Conservation (phyloP, 1,140 invertebrate genomes). For the Littorina saxatilis region DNA sequence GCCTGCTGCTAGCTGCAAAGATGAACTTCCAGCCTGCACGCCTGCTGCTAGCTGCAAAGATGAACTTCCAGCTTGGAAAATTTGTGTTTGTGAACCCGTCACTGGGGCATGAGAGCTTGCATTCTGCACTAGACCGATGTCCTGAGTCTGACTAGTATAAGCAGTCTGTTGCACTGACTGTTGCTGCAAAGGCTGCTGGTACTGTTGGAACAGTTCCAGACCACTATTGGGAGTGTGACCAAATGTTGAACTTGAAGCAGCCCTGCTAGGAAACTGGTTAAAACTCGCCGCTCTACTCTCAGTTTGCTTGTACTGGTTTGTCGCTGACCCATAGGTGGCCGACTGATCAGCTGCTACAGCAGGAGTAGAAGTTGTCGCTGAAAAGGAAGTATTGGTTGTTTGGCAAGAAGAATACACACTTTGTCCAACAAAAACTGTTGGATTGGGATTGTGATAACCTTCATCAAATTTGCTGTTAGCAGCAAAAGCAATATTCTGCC, state of each 20-base stretch:
- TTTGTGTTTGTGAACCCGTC: background rate
- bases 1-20: background rate
- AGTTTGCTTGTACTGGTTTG: background rate
- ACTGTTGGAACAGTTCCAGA: slow-evolving; percentile 18
- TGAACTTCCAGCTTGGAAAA: background rate
- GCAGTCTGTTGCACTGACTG: slow-evolving; percentile 8
- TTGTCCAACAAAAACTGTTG: background rate
- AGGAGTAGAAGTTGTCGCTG: background rate
- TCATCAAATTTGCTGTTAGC: background rate
- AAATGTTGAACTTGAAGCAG: background rate
- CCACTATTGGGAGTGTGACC: slow-evolving; percentile 4
- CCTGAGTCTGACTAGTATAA: background rate
- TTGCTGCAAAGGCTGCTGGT: slow-evolving; percentile 20
- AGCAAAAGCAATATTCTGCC: background rate
- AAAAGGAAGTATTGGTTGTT: background rate
- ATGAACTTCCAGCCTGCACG: background rate
- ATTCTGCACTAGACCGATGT: background rate
- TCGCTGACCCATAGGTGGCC: background rate
- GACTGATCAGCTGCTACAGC: background rate
- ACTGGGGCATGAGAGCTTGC: slow-evolving; percentile 9
- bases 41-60: background rate
- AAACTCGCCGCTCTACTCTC: background rate
- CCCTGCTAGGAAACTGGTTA: background rate
- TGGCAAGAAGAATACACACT: background rate
- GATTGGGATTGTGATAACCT: background rate